phyloP scores from a whole-genome alignment of 1,140 invertebrate species.

The Neomicropteryx cornuta region DNA sequence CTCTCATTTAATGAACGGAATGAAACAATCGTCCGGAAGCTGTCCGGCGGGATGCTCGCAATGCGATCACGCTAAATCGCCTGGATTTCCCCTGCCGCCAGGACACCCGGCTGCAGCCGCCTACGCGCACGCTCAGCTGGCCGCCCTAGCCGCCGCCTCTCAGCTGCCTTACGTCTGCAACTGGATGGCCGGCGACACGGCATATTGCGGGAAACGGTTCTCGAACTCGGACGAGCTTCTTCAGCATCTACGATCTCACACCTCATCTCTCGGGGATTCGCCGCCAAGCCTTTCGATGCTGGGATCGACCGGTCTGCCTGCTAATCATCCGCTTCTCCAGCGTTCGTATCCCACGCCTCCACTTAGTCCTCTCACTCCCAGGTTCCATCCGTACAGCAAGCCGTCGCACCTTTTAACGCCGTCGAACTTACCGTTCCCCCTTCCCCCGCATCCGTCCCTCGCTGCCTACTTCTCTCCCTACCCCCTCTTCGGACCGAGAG shows the following conservation, averaged over 20 bases:
- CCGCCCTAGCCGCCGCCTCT: conserved; percentile 58
- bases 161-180: conserved; percentile 78
- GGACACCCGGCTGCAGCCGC: conserved; percentile 46
- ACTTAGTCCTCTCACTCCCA: conserved; percentile 62
- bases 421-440: conserved; percentile 46
- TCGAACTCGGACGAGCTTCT: conserved; percentile 79
- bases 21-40: conserved; percentile 42
- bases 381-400: conserved; percentile 82
- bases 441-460: conserved; percentile 52
- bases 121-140: conserved; percentile 63
- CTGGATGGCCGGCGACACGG: conserved; percentile 80
- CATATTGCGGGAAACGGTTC: conserved; percentile 87
- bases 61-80: conserved; percentile 67
- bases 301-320: conserved; percentile 28
- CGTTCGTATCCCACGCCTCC: conserved; percentile 80
- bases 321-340: conserved; percentile 57
- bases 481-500: conserved; percentile 73
- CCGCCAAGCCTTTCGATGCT: conserved; percentile 29
- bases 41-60: conserved; percentile 83
- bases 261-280: conserved; percentile 41
- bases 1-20: conserved; percentile 54
- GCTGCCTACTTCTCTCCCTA: conserved; percentile 77
- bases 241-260: conserved; percentile 82
- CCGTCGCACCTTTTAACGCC: conserved; percentile 46
- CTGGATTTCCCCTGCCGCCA: conserved; percentile 31